Evolutionary conservation across 1,140 invertebrate genomes (phyloP), one percentile per base, ranked within the genome.

Genomic region (Wiebesia pumilae): DNA sequence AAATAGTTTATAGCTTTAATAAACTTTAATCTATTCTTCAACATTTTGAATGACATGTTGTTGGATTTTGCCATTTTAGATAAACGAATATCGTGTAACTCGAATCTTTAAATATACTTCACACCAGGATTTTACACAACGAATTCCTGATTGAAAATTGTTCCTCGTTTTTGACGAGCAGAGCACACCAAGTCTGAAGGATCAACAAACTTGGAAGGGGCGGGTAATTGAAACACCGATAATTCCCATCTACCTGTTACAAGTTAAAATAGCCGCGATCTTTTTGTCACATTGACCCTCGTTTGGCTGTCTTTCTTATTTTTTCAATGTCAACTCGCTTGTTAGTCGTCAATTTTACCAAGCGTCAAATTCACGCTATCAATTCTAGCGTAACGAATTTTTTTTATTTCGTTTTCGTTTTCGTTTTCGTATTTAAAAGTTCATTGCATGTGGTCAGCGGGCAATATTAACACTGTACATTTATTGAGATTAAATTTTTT

Each of bases 141-240:
- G 67, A 33, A 69, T 69, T 69, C 12, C 6, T 33, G 14, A 69
- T 69, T 69, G 67, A 69, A 69, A 69, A 69, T 30, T 16, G 30
- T 24, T 69, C 30, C 27, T 35, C 67, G 14, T 30, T 54, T 69
- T 69, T 69, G 67, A 35, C 12, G 9, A 4, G 10, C 30, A 69
- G 30, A 69, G 30, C 27, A 67, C 27, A 30, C 4, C 19, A 67
- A 35, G n/a, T 14, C 67, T 35, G 30, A 35, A 7, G 30, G 0
- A 35, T 33, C 30, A 6, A 16, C 16, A 12, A 33, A 35, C 14
- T 69, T 33, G 10, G 30, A 35, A 75, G 33, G 27, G 16, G 27
- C 30, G 33, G 30, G 54, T 78, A 78, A 78, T 78, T 6, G 47
- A 78, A 78, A 54, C 27, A 4, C 75, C 75, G 27, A 54, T 78